A percentile compares a stretch with the other conserved stretches of the same genome.
Evolutionary conservation across 2,797 vertebrate species (phyloP).

Genomic region (Danio jaintianensis): DNA sequence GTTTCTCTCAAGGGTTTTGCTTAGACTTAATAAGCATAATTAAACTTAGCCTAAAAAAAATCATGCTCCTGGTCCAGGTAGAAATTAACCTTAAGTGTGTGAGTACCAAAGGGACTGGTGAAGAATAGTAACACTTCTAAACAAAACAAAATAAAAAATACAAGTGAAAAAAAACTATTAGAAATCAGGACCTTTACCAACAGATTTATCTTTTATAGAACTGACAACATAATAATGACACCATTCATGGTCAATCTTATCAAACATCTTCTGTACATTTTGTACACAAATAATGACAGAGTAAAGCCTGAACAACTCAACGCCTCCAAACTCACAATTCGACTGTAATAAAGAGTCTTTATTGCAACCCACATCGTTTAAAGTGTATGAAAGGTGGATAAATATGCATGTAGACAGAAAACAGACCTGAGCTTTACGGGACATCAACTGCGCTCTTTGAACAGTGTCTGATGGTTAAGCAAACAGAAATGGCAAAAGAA

Average conservation of each 20-base stretch:
- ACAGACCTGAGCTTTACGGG: slow-evolving; percentile 13
- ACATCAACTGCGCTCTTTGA: slow-evolving; percentile 2
- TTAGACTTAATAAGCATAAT: too few relatives aligned
- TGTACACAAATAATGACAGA: neutral
- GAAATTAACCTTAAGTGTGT: too few relatives aligned
- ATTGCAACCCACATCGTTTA: slow-evolving; percentile 29
- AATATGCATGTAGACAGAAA: neutral
- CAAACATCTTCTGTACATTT: neutral
- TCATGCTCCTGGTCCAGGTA: too few relatives aligned
- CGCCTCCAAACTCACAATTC: neutral
- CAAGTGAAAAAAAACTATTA: too few relatives aligned
- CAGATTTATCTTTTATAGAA: neutral
- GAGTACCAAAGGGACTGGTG: neutral
- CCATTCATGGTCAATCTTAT: neutral
- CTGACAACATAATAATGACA: neutral
- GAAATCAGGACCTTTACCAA: neutral
- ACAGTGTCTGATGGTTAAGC: neutral
- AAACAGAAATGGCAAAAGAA: neutral
- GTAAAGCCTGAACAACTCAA: neutral
- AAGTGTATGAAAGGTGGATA: slow-evolving; percentile 11
- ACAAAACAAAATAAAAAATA: too few relatives aligned
- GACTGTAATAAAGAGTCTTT: slow-evolving; percentile 27
- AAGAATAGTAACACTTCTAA: neutral
- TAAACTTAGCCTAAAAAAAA: too few relatives aligned
- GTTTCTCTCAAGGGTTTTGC: too few relatives aligned